phyloP scores from a whole-genome alignment of 2,797 vertebrate species.

The Chaunax sp. region DNA sequence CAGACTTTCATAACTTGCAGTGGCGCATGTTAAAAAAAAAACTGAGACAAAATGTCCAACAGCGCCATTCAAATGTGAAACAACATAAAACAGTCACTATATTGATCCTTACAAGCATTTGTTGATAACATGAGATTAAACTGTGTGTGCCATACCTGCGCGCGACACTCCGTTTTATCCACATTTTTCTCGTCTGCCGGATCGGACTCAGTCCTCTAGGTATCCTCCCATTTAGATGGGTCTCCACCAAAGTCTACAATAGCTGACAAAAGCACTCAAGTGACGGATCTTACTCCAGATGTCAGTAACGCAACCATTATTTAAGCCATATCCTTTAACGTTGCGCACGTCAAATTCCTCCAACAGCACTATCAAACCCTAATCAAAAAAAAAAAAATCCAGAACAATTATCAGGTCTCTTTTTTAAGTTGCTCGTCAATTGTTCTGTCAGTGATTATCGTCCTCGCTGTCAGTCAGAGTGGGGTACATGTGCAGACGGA shows the following conservation, averaged over 20 bases:
- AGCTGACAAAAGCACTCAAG: conserved; percentile 74
- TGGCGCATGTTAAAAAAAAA: conserved; percentile 66
- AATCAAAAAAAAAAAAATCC: conserved; percentile 20
- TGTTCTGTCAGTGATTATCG: conserved; percentile 43
- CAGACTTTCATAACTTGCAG: conserved; percentile 66
- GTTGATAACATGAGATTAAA: not conserved
- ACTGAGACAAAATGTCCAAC: conserved; percentile 37
- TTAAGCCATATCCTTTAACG: conserved; percentile 76
- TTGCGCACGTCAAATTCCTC: conserved; percentile 75
- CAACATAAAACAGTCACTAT: not conserved
- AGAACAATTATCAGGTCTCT: conserved; percentile 52
- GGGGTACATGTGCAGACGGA: conserved; percentile 16
- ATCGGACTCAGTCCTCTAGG: conserved; percentile 83
- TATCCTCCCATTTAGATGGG: conserved; percentile 83
- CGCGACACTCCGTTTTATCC: conserved; percentile 85
- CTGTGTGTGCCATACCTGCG: conserved; percentile 81
- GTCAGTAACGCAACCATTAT: conserved; percentile 78
- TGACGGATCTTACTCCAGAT: conserved; percentile 83
- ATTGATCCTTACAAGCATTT: not conserved
- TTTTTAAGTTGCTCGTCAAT: conserved; percentile 65
- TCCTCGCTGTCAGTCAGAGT: conserved; percentile 27
- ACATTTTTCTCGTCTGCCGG: conserved; percentile 83
- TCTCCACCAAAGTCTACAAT: conserved; percentile 78
- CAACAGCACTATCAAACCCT: conserved; percentile 47
- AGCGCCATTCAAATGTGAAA: conserved; percentile 38